Conservation (phyloP, 2,797 vertebrate genomes). For the Arnoldichthys spilopterus region DNA sequence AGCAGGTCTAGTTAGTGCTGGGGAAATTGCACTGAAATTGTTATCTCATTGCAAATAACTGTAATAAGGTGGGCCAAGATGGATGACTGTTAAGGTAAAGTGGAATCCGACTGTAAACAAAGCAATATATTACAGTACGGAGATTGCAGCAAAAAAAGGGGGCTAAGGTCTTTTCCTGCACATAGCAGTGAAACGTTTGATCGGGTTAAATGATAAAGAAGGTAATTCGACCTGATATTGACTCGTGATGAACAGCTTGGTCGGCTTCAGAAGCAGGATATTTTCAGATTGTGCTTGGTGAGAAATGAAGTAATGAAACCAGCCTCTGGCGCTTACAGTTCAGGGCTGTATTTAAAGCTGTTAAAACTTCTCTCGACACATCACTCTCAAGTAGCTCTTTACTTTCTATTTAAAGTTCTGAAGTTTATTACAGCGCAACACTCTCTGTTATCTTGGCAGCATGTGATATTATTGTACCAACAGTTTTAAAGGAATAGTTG, state of each 20-base stretch:
- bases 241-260: constrained; percentile 10
- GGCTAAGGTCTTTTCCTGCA: constrained; percentile 12
- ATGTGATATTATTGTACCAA: too few species aligned
- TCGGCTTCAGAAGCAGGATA: constrained; percentile 1
- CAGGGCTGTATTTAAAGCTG: constrained; percentile 1
- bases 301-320: background rate
- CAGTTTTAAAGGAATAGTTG: background rate
- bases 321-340: background rate
- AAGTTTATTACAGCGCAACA: background rate
- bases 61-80: constrained; percentile 82
- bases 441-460: background rate
- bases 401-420: background rate
- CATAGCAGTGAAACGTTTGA: constrained; percentile 10
- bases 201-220: constrained; percentile 30
- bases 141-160: constrained; percentile 32
- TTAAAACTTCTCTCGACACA: background rate
- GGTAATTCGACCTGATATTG: constrained; percentile 19
- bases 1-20: constrained; percentile 89
- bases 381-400: background rate
- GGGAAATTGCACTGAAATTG: constrained; percentile 87
- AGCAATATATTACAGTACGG: constrained; percentile 73
- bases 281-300: background rate
- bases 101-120: constrained; percentile 70
- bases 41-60: constrained; percentile 86
- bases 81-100: constrained; percentile 77